Base-by-base conservation (phyloP, 2,888 invertebrate genomes). In the Cataglyphis rosenhaueri region DNA sequence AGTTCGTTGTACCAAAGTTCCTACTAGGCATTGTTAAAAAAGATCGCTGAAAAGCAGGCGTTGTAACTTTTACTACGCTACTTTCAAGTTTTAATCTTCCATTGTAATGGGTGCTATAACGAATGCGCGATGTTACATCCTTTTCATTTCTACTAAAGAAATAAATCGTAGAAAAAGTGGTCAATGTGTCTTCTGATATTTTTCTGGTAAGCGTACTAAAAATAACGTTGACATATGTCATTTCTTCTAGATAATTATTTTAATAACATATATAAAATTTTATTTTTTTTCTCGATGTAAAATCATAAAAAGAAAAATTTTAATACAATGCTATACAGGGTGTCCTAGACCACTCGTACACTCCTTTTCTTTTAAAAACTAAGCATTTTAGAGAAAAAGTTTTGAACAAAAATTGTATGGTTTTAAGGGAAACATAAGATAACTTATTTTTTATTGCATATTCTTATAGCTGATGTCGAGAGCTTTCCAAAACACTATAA, bases 21-120 rank as follows among this genome's bases (percentile, higher is more conserved):
- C 10, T n/a, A 35, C 52, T 55, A 55, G 29, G 9, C 18, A 25
- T 12, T 65, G 3, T 65, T 76, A 55, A 55, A 76, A 76, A 66
- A 12, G 25, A 21, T 35, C 32, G 29, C 6, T 15, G 32, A 3
- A 35, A 75, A 38, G 38, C 65, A 38, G 75, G 9, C 25, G 21
- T 55, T 29, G 66, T 76, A 76, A 76, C 38, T 55, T 66, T 74
- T 74, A 74, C 52, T 38, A 32, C 59, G n/a, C 29, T 61, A 35
- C 48, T n/a, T 8, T 55, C 25, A 66, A 66, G 66, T 76, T 75
- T 75, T 65, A 75, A 75, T 65, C 75, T 48, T 2, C 10, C 25
- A 75, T 65, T 66, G 66, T 65, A 38, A 66, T 38, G 9, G 41
- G 5, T 52, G n/a, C 18, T 52, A 38, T 55, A 75, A 55, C 38